A percentile compares a stretch with the other conserved stretches of the same genome.
phyloP scores from a whole-genome alignment of 35 echinoderm and acorn worm genomes.

The Strongylocentrotus purpuratus region DNA sequence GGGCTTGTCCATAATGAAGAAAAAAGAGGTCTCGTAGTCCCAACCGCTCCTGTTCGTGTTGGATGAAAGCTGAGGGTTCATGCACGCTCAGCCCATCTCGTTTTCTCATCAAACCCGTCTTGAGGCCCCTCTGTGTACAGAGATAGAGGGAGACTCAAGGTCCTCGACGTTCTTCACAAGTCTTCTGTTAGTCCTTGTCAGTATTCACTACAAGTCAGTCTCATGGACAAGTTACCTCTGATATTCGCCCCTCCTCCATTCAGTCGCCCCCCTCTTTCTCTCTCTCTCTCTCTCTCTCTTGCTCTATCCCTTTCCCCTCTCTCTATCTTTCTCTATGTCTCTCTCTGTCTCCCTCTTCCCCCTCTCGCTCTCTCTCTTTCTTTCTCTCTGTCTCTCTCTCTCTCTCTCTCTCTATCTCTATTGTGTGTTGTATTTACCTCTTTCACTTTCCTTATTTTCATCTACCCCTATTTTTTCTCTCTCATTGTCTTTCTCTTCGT shows the following conservation, averaged over 20 bases:
- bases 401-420: neutral
- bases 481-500: too few relatives aligned
- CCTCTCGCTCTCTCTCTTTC: slow-evolving; percentile 13
- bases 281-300: neutral
- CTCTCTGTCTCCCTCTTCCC: neutral
- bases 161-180: neutral
- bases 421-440: too few relatives aligned
- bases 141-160: neutral
- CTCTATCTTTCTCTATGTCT: neutral
- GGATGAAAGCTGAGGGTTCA: neutral
- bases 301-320: neutral
- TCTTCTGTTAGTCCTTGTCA: neutral
- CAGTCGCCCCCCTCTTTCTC: too few relatives aligned
- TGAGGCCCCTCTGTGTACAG: neutral
- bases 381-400: neutral
- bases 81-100: neutral
- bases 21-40: neutral
- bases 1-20: too few relatives aligned
- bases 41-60: neutral
- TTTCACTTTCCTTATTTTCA: too few relatives aligned
- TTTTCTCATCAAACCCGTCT: neutral
- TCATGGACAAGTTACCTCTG: neutral
- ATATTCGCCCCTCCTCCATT: neutral
- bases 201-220: neutral
- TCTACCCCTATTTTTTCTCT: too few relatives aligned